A percentile compares a stretch with the other conserved stretches of the same genome.
These are phyloP conservation scores for Xanthia togata DNA, from an alignment of 2,888 invertebrate species.

Conservation along the genomic window DNA sequence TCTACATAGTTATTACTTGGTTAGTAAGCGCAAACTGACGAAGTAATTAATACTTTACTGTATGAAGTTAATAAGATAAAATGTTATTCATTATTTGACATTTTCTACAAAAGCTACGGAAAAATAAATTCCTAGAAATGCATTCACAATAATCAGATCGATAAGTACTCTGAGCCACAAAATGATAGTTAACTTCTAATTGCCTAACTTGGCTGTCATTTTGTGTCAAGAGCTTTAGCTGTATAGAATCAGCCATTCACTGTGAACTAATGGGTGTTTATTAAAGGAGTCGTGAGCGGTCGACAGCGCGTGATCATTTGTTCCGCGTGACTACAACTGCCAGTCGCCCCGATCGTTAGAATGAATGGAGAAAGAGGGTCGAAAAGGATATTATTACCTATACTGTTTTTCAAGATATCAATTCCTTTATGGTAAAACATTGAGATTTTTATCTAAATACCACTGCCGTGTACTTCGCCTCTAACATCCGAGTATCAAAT, in stretches of 20 bases:
- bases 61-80: conserved; percentile 23
- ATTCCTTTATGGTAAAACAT: conserved; percentile 24
- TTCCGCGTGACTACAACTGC: conserved; percentile 55
- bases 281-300: conserved; percentile 17
- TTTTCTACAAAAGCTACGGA: conserved; percentile 16
- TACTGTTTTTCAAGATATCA: conserved; percentile 8
- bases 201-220: conserved; percentile 17
- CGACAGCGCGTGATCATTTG: conserved; percentile 50
- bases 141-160: conserved; percentile 21
- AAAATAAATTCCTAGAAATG: conserved; percentile 21
- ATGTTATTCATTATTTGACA: conserved; percentile 19
- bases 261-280: neutral
- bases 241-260: conserved; percentile 21
- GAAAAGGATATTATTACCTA: neutral
- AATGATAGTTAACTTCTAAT: neutral
- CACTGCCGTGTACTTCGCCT: conserved; percentile 11
- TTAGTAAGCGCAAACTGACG: conserved; percentile 35
- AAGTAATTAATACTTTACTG: conserved; percentile 21
- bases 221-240: conserved; percentile 8
- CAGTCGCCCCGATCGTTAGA: conserved; percentile 19
- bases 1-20: conserved; percentile 26
- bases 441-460: conserved; percentile 21
- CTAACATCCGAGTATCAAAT: conserved; percentile 60
- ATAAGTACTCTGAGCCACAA: conserved; percentile 2
- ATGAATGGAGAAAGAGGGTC: conserved; percentile 24